phyloP scores from a whole-genome alignment of 2,113 vertebrate genomes.

The Etheostoma spectabile region DNA sequence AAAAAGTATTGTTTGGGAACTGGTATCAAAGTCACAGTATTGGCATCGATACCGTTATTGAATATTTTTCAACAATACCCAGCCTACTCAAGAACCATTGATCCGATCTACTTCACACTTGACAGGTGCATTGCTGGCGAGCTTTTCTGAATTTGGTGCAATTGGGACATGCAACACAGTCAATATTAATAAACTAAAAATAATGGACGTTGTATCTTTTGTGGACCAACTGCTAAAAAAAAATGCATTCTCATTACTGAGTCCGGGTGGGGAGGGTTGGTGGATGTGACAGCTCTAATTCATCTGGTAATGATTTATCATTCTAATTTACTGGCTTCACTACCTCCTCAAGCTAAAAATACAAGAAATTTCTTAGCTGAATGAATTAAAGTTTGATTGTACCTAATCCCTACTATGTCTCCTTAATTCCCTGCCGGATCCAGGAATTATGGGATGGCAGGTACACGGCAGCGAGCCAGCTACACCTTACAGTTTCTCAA shows the following conservation, averaged over 20 bases:
- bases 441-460: constrained; percentile 61
- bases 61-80: too few species aligned
- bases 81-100: too few species aligned
- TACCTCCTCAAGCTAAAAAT: constrained; percentile 32
- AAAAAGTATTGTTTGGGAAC: too few species aligned
- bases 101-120: too few species aligned
- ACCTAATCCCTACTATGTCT: constrained; percentile 45
- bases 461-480: constrained; percentile 50
- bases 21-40: too few species aligned
- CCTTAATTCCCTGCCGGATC: constrained; percentile 46
- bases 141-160: too few species aligned
- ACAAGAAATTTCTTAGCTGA: constrained; percentile 46
- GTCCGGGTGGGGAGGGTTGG: not conserved
- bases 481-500: constrained; percentile 60
- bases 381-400: constrained; percentile 32
- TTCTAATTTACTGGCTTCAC: constrained; percentile 28
- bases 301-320: constrained; percentile 40
- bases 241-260: constrained; percentile 17
- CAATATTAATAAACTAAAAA: not conserved
- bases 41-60: too few species aligned
- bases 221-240: not conserved
- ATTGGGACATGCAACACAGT: too few species aligned
- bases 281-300: constrained; percentile 36
- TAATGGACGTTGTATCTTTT: not conserved
- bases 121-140: too few species aligned